Evolutionary conservation across 1,140 invertebrate species (phyloP), one percentile per base, ranked within the genome.

Genomic region (Trachymyrmex septentrionalis): DNA sequence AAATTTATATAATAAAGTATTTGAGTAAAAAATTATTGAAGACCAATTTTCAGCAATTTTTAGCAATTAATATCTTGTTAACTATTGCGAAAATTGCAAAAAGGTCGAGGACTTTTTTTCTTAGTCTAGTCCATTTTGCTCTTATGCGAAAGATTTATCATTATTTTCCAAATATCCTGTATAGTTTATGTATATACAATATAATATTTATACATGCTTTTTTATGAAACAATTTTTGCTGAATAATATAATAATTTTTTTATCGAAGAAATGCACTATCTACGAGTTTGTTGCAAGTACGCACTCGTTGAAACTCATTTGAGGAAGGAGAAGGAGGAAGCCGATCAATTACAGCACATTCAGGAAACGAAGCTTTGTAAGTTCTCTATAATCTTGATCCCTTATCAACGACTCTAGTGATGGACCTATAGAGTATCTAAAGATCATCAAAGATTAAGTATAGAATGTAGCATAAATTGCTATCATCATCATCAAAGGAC

Each of bases 381-480:
- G 24, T 21, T 34, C 55, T 61, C 71, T 84, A 34, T 84, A 84
- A 84, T 84, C 69, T 75, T 44, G 38, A 44, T 57, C 38, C 19
- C 34, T 61, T 34, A 84, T 73, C 57, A 77, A 76, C 21, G n/a
- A 3, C 30, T 3, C 19, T n/a, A 9, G 12, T 76, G 57, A 67
- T 63, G 19, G 55, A 75, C n/a, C 57, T 24, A 75, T 38, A 61
- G 38, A 63, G 38, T 34, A 84, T 34, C 80, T 61, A 50, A 44
- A 63, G 69, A 63, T 75, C 55, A 84, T 71, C 77, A 81, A 71
- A 71, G 64, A 57, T 71, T 19, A 24, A 24, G 14, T 57, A 19
- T 7, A 73, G 90, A 93, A 90, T 91, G 78, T 86, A 48, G 38
- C 67, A 89, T 91, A 92, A 91, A 91, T 92, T 89, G 78, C 90